Evolutionary conservation across 2,797 vertebrate species (phyloP).

Genomic region (Pteropus rufus): DNA sequence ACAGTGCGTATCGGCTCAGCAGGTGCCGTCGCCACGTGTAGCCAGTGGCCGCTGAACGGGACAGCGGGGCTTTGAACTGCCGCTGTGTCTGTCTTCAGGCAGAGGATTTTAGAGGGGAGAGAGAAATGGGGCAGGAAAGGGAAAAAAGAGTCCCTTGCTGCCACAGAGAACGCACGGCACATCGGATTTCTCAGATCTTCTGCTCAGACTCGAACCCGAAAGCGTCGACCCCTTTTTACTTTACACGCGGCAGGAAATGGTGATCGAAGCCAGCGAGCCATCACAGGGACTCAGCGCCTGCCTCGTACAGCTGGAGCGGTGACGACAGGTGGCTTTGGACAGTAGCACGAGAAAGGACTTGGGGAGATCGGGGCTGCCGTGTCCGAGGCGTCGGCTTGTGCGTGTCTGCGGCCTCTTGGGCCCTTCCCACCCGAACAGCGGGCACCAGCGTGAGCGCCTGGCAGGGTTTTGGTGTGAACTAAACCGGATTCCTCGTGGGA

Average conservation of each 20-base stretch:
- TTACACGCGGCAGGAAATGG: neutral
- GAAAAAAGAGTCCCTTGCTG: neutral
- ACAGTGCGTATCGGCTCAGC: neutral
- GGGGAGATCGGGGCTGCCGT: neutral
- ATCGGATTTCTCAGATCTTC: neutral
- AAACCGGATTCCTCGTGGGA: neutral
- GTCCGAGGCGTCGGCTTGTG: too few species aligned
- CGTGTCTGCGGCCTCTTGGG: neutral
- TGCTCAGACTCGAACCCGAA: neutral
- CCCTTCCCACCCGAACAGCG: neutral
- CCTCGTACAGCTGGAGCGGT: neutral
- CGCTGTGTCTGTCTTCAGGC: neutral
- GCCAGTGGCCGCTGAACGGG: neutral
- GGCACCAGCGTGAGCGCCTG: neutral
- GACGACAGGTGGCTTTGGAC: neutral
- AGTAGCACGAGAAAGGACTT: neutral
- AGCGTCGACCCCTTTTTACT: neutral
- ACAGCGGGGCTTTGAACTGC: neutral
- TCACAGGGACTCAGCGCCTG: neutral
- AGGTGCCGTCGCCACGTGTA: neutral
- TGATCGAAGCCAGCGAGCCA: neutral
- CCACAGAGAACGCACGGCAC: accelerated
- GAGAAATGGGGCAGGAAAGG: neutral
- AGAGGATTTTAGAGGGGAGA: neutral
- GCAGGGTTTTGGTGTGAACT: neutral